phyloP scores from a whole-genome alignment of 2,888 invertebrate species.

The Acronicta psi region DNA sequence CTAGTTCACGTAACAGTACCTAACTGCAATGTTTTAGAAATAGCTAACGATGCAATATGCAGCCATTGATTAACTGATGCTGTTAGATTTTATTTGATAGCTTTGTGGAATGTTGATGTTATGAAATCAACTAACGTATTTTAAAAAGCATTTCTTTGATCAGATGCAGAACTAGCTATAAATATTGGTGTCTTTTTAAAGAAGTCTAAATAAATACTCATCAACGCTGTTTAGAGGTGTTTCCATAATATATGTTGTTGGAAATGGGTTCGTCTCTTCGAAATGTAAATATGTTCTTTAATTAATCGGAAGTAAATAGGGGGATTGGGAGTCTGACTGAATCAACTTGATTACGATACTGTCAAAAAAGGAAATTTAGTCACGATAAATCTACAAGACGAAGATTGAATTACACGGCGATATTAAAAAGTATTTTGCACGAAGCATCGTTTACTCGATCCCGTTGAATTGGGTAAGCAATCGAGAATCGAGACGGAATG shows the following conservation, averaged over 20 bases:
- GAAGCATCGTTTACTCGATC: slow-evolving; percentile 38
- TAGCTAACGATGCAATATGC: slow-evolving; percentile 36
- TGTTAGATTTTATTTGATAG: slow-evolving; percentile 23
- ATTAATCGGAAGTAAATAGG: slow-evolving; percentile 7
- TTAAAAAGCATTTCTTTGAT: not conserved
- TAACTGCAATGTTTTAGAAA: slow-evolving; percentile 56
- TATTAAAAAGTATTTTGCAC: slow-evolving; percentile 47
- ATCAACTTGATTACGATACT: slow-evolving; percentile 24
- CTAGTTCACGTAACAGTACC: slow-evolving; percentile 58
- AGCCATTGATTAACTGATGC: slow-evolving; percentile 35
- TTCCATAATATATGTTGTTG: no score
- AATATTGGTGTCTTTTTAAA: no score
- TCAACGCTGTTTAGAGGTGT: no score
- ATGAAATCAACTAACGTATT: not conserved
- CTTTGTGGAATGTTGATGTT: slow-evolving; percentile 4
- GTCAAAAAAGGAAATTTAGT: slow-evolving; percentile 33
- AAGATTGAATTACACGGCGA: slow-evolving; percentile 32
- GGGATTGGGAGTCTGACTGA: slow-evolving; percentile 1
- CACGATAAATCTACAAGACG: slow-evolving; percentile 37
- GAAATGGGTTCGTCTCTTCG: no score
- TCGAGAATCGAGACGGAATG: slow-evolving; percentile 44
- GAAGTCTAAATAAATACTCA: no score
- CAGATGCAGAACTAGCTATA: no score
- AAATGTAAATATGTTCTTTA: no score
- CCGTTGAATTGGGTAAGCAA: slow-evolving; percentile 42